Conservation (phyloP, 2,797 vertebrate species). For the Gobionotothen gibberifrons region DNA sequence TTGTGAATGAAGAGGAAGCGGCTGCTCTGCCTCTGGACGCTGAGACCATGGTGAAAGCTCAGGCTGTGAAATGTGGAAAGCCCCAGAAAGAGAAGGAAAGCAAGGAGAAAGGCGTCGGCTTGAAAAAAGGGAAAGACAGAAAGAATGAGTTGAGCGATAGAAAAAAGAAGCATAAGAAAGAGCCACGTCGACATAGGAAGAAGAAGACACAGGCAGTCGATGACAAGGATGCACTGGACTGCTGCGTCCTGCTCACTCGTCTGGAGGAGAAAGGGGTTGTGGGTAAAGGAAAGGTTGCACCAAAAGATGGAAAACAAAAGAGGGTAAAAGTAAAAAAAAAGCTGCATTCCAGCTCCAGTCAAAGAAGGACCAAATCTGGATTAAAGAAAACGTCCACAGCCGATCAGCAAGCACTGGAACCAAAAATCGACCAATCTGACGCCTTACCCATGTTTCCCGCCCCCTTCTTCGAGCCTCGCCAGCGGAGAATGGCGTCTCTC, state of each 20-base stretch:
- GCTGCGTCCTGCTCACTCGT: constrained; percentile 93
- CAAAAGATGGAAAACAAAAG: constrained; percentile 62
- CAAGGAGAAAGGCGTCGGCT: constrained; percentile 47
- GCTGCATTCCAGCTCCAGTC: constrained; percentile 41
- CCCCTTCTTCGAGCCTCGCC: constrained; percentile 85
- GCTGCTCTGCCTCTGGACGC: constrained; percentile 69
- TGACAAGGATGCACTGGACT: constrained; percentile 87
- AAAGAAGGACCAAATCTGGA: constrained; percentile 77
- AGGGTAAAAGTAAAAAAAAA: constrained; percentile 66
- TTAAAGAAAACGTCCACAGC: constrained; percentile 56
- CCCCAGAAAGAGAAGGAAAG: constrained; percentile 63
- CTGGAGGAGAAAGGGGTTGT: constrained; percentile 85
- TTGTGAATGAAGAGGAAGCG: constrained; percentile 67
- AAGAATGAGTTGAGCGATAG: constrained; percentile 62
- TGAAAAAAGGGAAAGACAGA: constrained; percentile 54
- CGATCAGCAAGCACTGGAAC: constrained; percentile 71
- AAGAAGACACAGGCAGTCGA: constrained; percentile 81
- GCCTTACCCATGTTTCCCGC: constrained; percentile 65
- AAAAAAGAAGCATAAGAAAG: constrained; percentile 69
- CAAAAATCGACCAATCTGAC: constrained; percentile 78
- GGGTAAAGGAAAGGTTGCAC: constrained; percentile 45
- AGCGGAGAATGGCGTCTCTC: constrained; percentile 93
- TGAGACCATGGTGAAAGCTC: constrained; percentile 83
- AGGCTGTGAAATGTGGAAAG: constrained; percentile 61
- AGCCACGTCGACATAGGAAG: constrained; percentile 74